Evolutionary conservation across 2,113 vertebrate genomes (phyloP).

Genomic region (Clinocottus analis): DNA sequence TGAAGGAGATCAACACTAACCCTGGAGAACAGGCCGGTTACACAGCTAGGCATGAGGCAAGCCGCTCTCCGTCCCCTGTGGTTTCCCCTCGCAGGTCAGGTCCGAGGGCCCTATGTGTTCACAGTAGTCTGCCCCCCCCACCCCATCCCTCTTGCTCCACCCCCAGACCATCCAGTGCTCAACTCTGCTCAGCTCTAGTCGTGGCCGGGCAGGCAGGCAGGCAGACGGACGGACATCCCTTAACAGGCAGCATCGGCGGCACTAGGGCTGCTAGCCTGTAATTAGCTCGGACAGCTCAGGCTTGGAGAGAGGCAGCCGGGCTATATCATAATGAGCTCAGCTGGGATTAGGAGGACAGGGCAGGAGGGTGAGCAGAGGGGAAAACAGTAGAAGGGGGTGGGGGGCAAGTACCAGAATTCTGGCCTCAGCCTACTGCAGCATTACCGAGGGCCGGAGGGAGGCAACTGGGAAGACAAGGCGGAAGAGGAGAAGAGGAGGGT

Average conservation of each 20-base stretch:
- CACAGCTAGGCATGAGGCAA: slow-evolving; percentile 88
- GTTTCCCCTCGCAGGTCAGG: slow-evolving; percentile 89
- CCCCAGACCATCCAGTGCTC: slow-evolving; percentile 49
- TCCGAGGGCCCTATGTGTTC: slow-evolving; percentile 90
- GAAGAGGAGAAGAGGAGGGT: slow-evolving; percentile 60
- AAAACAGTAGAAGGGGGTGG: slow-evolving; percentile 89
- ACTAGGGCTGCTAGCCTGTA: slow-evolving; percentile 92
- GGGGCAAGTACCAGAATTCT: slow-evolving; percentile 82
- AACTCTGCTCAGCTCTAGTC: slow-evolving; percentile 59
- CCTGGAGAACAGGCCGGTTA: slow-evolving; percentile 88
- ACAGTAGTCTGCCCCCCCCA: slow-evolving; percentile 18
- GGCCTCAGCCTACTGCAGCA: slow-evolving; percentile 74
- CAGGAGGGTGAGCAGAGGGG: slow-evolving; percentile 90
- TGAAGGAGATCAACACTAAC: slow-evolving; percentile 94
- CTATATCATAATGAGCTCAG: slow-evolving; percentile 99
- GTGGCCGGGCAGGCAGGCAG: slow-evolving; percentile 67
- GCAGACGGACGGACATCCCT: slow-evolving; percentile 88
- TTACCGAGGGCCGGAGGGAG: slow-evolving; percentile 88
- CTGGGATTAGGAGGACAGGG: slow-evolving; percentile 99
- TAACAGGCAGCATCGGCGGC: slow-evolving; percentile 92
- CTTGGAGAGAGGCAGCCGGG: slow-evolving; percentile 97
- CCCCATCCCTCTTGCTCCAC: slow-evolving; percentile 21
- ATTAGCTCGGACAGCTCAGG: slow-evolving; percentile 99
- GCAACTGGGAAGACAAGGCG: slow-evolving; percentile 76
- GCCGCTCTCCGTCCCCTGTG: slow-evolving; percentile 85